A percentile compares a stretch with the other conserved stretches of the same genome.
phyloP scores from a whole-genome alignment of 1,140 invertebrate species.

The Marisa cornuarietis region DNA sequence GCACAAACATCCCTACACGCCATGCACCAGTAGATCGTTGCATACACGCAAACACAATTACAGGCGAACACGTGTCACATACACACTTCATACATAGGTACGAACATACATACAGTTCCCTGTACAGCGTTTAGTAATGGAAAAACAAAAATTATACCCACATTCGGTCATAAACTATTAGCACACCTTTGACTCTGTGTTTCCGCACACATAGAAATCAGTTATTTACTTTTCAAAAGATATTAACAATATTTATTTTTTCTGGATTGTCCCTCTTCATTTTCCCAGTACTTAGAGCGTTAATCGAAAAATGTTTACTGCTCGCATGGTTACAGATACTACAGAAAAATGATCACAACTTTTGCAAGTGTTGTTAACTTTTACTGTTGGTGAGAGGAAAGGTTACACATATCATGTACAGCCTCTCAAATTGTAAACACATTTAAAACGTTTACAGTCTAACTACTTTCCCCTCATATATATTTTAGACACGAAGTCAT shows the following conservation, averaged over 20 bases:
- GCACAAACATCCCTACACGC: background rate
- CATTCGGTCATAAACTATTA: background rate
- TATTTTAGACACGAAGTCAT: too few species aligned
- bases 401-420: too few species aligned
- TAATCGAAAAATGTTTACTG: too few species aligned
- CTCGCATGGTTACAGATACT: too few species aligned
- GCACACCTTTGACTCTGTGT: background rate
- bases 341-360: too few species aligned
- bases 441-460: too few species aligned
- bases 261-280: background rate
- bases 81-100: background rate
- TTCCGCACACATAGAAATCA: too few species aligned
- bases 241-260: background rate
- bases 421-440: too few species aligned
- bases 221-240: background rate
- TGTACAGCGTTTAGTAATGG: background rate
- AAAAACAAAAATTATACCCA: background rate
- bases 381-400: too few species aligned
- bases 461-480: too few species aligned
- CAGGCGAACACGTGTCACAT: background rate
- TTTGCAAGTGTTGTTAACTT: too few species aligned
- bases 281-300: too few species aligned
- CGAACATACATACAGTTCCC: background rate
- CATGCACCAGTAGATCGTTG: background rate
- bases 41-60: background rate